Evolutionary conservation across 2,888 invertebrate genomes (phyloP), one percentile per base, ranked within the genome.

Genomic region (Drosophila ezoana): DNA sequence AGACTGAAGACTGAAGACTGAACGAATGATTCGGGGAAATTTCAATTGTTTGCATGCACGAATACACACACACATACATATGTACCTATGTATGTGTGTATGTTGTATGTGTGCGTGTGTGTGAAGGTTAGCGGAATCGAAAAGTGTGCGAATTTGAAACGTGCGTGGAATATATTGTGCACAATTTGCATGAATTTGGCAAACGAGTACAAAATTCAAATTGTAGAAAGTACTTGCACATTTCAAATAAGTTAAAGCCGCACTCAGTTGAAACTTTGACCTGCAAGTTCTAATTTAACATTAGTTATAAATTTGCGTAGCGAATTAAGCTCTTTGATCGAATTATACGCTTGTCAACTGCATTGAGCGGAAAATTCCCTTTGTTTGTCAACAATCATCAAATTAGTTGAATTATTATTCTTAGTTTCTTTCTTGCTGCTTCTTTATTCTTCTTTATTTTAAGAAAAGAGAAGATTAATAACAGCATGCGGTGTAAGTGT

Each of bases 1-100:
- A 35, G 14, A 54, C 14, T 51, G 41, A 56, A 33, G 16, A 33
- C 43, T 49, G 44, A 33, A 35, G n/a, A 54, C 14, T 51, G 41
- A 56, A 33, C 41, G 13, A 59, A 44, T 76, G 52, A 16, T 43
- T 56, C 53, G 72, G 73, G 63, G 72, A 76, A 72, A 76, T 63
- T 61, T 71, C 53, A 32, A 66, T 28, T 59, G 37, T 32, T 38
- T 18, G 13, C 14, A 20, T 54, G 14, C 20, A 43, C n/a, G 38
- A 38, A 38, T 38, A 38, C 38, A 38, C 6, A 11, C 33, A 38
- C 38, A 38, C 18, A 18, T 2, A 10, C 33, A 11, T 2, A 10
- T 49, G 9, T 41, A 32, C 28, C 40, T 16, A 23, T 14, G n/a
- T 6, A 10, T 37, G 16, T 18, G 13, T 32, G 18, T 9, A 13